Evolutionary conservation across 2,113 vertebrate species (phyloP).

Genomic region (Carassius carassius): DNA sequence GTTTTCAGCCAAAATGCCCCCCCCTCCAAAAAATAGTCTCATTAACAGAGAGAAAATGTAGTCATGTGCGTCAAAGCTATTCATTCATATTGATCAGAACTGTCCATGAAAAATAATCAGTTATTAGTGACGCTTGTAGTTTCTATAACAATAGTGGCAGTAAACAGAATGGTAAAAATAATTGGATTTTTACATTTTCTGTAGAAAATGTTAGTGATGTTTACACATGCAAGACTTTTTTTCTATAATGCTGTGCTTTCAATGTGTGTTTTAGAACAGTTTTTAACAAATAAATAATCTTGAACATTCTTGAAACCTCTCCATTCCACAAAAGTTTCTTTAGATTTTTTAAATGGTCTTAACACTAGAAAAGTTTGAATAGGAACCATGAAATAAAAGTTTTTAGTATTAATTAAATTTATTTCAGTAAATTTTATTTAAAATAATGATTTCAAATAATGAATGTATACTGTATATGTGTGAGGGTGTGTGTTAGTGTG

Average conservation of each 20-base stretch:
- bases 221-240: not conserved
- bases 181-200: not conserved
- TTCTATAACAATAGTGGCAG: not conserved
- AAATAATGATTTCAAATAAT: no score
- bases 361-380: no score
- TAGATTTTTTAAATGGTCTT: no score
- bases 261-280: not conserved
- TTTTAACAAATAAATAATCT: no score
- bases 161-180: not conserved
- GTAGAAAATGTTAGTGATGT: not conserved
- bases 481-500: no score
- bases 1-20: not conserved
- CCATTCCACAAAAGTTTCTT: no score
- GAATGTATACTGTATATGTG: no score
- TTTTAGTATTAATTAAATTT: no score
- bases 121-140: not conserved
- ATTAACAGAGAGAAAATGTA: conserved; percentile 7
- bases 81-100: not conserved
- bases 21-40: not conserved
- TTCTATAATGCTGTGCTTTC: not conserved
- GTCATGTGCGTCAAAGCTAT: not conserved
- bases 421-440: no score
- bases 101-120: not conserved
- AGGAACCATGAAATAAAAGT: no score
- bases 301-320: no score